phyloP scores from a whole-genome alignment of 92 coral and sea anemone genomes.

The Galaxea fascicularis region DNA sequence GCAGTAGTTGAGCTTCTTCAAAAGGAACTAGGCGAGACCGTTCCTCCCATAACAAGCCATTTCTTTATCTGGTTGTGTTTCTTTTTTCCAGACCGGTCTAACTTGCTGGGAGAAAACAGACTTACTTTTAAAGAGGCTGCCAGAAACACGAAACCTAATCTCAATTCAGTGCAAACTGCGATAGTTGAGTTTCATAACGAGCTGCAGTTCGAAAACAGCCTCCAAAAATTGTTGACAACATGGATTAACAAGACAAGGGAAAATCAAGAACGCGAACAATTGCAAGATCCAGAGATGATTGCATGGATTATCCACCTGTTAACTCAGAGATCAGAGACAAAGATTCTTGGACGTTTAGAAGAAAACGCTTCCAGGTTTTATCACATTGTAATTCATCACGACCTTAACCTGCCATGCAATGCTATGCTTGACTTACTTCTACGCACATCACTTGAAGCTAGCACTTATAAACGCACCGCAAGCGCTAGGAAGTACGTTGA shows the following conservation, averaged over 20 bases:
- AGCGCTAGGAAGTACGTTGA: constrained; percentile 37
- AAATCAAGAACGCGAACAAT: neutral
- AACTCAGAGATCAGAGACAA: constrained; percentile 35
- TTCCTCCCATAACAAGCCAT: constrained; percentile 25
- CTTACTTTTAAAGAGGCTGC: constrained; percentile 38
- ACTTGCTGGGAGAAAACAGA: constrained; percentile 44
- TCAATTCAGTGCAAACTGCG: constrained; percentile 5
- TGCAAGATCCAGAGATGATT: constrained; percentile 5
- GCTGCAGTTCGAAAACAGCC: neutral
- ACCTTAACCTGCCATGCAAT: constrained; percentile 7
- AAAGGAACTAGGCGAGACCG: constrained; percentile 64
- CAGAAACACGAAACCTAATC: constrained; percentile 42
- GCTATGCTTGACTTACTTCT: constrained; percentile 33
- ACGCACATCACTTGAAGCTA: constrained; percentile 46
- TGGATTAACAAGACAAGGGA: constrained; percentile 9
- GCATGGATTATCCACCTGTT: constrained; percentile 11
- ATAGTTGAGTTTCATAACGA: constrained; percentile 21
- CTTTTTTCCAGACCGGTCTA: constrained; percentile 42
- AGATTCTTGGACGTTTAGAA: neutral
- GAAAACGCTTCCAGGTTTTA: constrained; percentile 20
- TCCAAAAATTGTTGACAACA: neutral
- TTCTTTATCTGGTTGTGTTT: constrained; percentile 69
- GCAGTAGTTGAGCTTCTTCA: constrained; percentile 51
- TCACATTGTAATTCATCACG: neutral
- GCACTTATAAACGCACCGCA: constrained; percentile 21